Evolutionary conservation across 2,113 vertebrate genomes (phyloP).

Genomic region (Brienomyrus brachyistius): DNA sequence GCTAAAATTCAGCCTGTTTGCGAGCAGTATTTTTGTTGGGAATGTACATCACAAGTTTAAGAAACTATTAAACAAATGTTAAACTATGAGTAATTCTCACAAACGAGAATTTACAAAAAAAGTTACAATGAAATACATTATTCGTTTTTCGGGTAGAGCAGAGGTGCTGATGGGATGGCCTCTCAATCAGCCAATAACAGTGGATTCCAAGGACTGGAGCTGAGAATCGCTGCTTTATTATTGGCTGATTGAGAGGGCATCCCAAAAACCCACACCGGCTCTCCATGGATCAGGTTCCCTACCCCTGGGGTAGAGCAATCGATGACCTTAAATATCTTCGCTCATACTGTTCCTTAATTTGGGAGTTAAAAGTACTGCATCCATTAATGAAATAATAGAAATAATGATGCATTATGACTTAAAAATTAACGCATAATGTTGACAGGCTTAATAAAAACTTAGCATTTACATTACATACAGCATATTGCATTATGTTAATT

Average conservation of each 20-base stretch:
- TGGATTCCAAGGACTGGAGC: too few relatives aligned
- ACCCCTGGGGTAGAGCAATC: neutral
- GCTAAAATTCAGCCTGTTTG: too few relatives aligned
- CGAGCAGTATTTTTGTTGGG: too few relatives aligned
- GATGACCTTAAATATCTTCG: neutral
- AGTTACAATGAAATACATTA: neutral
- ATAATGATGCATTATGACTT: neutral
- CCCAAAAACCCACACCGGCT: too few relatives aligned
- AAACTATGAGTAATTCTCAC: neutral
- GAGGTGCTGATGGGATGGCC: too few relatives aligned
- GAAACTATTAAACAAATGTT: neutral
- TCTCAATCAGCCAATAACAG: too few relatives aligned
- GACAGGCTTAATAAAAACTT: neutral
- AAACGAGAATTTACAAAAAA: neutral
- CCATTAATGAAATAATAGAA: neutral
- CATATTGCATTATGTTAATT: neutral
- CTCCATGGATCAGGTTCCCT: too few relatives aligned
- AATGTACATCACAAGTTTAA: neutral
- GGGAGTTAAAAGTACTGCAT: neutral
- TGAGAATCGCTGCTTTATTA: too few relatives aligned
- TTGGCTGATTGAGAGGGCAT: too few relatives aligned
- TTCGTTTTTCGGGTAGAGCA: neutral
- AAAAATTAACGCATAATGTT: neutral
- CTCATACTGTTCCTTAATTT: neutral
- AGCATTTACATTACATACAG: neutral